Evolutionary conservation across 2,797 vertebrate genomes (phyloP).

Genomic region (Xiphophorus birchmanni): DNA sequence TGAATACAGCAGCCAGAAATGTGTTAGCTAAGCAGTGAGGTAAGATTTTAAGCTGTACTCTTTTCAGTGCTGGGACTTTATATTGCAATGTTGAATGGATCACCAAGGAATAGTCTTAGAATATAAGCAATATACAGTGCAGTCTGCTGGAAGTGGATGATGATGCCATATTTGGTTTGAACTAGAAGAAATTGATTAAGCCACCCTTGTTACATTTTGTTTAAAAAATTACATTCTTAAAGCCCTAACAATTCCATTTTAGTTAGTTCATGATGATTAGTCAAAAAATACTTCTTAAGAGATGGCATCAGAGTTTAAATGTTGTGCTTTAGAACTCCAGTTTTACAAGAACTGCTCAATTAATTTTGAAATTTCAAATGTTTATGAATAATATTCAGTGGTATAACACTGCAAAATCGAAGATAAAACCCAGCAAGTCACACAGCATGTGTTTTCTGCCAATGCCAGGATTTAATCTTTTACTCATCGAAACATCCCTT

Average conservation of each 20-base stretch:
- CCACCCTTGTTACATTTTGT: neutral
- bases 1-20: neutral
- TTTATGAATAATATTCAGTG: neutral
- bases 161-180: neutral
- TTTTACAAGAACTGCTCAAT: neutral
- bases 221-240: neutral
- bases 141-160: neutral
- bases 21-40: neutral
- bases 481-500: neutral
- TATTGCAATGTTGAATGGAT: neutral
- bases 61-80: neutral
- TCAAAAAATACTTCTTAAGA: neutral
- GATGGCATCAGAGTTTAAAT: neutral
- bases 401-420: neutral
- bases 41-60: too few relatives aligned
- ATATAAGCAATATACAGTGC: neutral
- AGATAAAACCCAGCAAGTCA: neutral
- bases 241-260: neutral
- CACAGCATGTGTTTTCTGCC: neutral
- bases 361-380: neutral
- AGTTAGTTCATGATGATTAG: neutral
- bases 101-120: neutral
- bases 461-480: slow-evolving; percentile 4
- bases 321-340: neutral
- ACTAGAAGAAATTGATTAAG: neutral